These are phyloP conservation scores for Sinelater perroti DNA, from an alignment of 2,888 invertebrate genomes.

Conservation along the genomic window DNA sequence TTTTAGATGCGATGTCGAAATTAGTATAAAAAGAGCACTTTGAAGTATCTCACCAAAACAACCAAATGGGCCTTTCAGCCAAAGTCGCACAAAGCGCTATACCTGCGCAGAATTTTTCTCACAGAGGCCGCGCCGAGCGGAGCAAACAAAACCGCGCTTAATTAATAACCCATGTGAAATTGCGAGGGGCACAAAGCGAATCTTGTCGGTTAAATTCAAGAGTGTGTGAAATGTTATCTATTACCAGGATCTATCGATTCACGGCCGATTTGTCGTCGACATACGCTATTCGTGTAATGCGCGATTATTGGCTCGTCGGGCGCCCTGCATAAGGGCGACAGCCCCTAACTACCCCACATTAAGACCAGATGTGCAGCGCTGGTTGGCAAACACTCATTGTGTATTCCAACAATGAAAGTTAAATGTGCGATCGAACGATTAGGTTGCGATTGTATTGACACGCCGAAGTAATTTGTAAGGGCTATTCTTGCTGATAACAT, in stretches of 20 bases:
- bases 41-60: no score
- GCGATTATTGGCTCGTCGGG: conserved; percentile 51
- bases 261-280: conserved; percentile 57
- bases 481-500: conserved; percentile 52
- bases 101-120: no score
- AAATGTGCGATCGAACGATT: conserved; percentile 60
- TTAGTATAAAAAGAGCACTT: no score
- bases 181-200: conserved; percentile 34
- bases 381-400: conserved; percentile 59
- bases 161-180: conserved; percentile 38
- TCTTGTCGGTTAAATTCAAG: conserved; percentile 50
- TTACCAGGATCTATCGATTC: conserved; percentile 56
- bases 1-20: no score
- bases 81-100: no score
- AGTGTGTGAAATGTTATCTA: conserved; percentile 59
- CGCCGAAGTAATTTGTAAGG: conserved; percentile 59
- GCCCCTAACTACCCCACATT: conserved; percentile 46
- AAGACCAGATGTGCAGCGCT: conserved; percentile 59
- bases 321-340: conserved; percentile 43
- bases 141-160: conserved; percentile 26
- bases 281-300: conserved; percentile 56
- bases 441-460: conserved; percentile 60
- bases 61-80: no score
- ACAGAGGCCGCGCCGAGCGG: background rate
- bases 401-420: conserved; percentile 59